Base-by-base conservation (phyloP, 1,140 invertebrate genomes). In the Anastrepha obliqua region DNA sequence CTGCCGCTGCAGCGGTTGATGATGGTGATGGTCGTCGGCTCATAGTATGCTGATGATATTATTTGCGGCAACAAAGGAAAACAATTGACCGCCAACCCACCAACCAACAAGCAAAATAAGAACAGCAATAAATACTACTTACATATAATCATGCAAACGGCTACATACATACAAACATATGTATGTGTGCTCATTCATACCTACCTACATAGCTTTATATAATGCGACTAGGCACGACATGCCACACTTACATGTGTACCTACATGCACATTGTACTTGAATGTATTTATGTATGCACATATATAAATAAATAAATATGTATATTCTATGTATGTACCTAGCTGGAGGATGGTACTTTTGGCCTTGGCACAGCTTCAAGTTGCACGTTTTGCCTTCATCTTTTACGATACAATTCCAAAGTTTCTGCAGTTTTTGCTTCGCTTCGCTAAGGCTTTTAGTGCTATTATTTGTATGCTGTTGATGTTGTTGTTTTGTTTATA, bases 281-380 rank as follows among this genome's bases (percentile, higher is more conserved):
- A 29, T 29, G 29, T 55, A 55, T 55, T 55, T 62, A 62, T 20
- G 9, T 20, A 85, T 60, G 17, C 2, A 59, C 3, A 20, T 7
- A 55, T 17, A 58, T 6, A 85, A 2, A 2, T 17, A 60, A 60
- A 15, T 29, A 2, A 29, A 29, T 29, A 29, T 29, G 29, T 29
- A 29, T 29, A 29, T 29, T 29, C 29, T 29, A 29, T 29, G 29
- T 29, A 29, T 29, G 29, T 9, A 11, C 17, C 17, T 55, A 6
- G 47, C 47, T 44, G n/a, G 44, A 81, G 74, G 74, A 81, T 81
- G 74, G 67, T 39, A 74, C 67, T 81, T 81, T n/a, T 55, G 74
- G 74, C 74, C 74, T 81, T 81, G 74, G 74, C 74, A 81, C 74
- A 81, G 74, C 74, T 81, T 81, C 74, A 81, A 81, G 74, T 81